Conservation (phyloP, 2,797 vertebrate genomes). For the Vespertilio murinus region DNA sequence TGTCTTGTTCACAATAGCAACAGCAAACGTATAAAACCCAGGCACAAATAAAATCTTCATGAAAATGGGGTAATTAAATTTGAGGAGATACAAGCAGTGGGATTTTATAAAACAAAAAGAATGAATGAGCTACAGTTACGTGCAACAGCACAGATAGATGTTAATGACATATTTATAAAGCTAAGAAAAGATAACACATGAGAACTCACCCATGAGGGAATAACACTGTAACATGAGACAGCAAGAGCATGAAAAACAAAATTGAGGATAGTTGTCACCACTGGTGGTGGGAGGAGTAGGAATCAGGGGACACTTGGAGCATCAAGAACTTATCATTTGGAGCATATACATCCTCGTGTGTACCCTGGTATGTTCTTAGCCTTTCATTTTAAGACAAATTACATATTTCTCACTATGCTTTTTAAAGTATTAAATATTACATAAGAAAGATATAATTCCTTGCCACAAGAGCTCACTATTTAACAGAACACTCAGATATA, state of each 20-base stretch:
- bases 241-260: not conserved
- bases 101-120: not conserved
- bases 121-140: not conserved
- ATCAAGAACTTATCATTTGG: not conserved
- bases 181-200: not conserved
- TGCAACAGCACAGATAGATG: not conserved
- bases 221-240: not conserved
- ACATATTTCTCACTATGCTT: not conserved
- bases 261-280: not conserved
- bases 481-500: not conserved
- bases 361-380: not conserved
- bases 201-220: not conserved
- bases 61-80: not conserved
- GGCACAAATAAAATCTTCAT: not conserved
- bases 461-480: not conserved
- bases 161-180: not conserved
- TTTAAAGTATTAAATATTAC: not conserved
- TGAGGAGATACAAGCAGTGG: not conserved
- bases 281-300: not conserved
- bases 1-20: not conserved
- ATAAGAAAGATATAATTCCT: not conserved
- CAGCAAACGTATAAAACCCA: not conserved
- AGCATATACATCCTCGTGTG: not conserved
- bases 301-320: not conserved
- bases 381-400: constrained; percentile 8